Conservation (phyloP, 2,113 vertebrate species). For the Chamaetylas fuelleborni region DNA sequence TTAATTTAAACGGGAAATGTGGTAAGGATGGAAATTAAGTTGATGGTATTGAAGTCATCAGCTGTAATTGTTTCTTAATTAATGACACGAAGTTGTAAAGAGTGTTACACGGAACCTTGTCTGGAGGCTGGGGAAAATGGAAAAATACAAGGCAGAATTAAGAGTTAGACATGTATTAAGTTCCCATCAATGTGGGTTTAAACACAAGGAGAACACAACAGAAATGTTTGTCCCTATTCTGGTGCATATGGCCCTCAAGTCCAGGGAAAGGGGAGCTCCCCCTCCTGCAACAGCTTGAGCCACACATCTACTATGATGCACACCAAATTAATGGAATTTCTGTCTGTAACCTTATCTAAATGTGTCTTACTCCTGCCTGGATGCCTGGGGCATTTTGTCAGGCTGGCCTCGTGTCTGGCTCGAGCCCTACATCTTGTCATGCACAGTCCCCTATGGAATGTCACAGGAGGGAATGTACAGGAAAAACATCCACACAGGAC, state of each 20-base stretch:
- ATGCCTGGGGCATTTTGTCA: conserved; percentile 25
- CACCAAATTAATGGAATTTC: neutral
- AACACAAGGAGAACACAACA: neutral
- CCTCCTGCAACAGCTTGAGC: neutral
- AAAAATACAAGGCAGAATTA: conserved; percentile 2
- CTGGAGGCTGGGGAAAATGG: neutral
- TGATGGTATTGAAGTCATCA: conserved; percentile 34
- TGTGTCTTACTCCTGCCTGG: neutral
- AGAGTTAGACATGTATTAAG: neutral
- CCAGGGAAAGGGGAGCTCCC: neutral
- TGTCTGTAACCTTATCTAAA: conserved; percentile 3
- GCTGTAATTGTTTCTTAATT: conserved; percentile 54
- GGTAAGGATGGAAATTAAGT: conserved; percentile 20
- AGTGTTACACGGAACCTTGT: neutral
- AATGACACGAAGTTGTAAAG: conserved; percentile 16
- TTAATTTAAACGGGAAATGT: conserved; percentile 24
- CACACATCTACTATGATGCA: neutral
- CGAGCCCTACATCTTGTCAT: neutral
- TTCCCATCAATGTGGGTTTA: neutral
- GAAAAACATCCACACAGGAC: neutral
- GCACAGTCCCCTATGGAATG: neutral
- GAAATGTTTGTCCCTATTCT: neutral
- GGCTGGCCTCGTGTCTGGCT: neutral
- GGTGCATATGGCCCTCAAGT: neutral
- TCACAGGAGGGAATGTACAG: neutral